phyloP scores from a whole-genome alignment of 2,888 invertebrate genomes.

The Plutella xylostella region DNA sequence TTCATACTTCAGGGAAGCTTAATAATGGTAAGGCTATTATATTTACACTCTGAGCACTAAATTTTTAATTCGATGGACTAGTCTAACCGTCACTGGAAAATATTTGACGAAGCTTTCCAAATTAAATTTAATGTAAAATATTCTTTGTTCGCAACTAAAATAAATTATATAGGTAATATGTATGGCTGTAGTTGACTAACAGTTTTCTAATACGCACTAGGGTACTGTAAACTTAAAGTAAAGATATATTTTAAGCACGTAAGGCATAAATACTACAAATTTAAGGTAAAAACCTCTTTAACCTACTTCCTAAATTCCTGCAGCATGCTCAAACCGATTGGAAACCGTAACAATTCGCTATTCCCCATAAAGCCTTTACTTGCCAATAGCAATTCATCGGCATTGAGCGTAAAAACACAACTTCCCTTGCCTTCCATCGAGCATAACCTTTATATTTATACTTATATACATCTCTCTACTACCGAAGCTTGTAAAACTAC shows the following conservation, averaged over 20 bases:
- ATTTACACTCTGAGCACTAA: no score
- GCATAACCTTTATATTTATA: slow-evolving; percentile 1
- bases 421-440: slow-evolving; percentile 25
- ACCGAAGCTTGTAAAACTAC: neutral
- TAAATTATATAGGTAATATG: neutral
- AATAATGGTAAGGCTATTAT: no score
- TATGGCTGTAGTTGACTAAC: neutral
- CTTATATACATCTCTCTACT: neutral
- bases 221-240: neutral
- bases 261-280: neutral
- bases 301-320: neutral
- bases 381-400: slow-evolving; percentile 50
- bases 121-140: no score
- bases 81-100: no score
- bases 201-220: neutral
- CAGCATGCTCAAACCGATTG: slow-evolving; percentile 2
- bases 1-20: no score
- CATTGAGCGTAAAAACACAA: slow-evolving; percentile 51
- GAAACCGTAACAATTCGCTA: slow-evolving; percentile 5
- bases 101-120: no score
- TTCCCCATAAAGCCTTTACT: slow-evolving; percentile 25
- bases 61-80: no score
- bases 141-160: no score
- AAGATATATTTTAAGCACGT: neutral
- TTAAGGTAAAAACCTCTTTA: neutral